Base-by-base conservation (phyloP, 2,888 invertebrate species). In the Erebia palarica region DNA sequence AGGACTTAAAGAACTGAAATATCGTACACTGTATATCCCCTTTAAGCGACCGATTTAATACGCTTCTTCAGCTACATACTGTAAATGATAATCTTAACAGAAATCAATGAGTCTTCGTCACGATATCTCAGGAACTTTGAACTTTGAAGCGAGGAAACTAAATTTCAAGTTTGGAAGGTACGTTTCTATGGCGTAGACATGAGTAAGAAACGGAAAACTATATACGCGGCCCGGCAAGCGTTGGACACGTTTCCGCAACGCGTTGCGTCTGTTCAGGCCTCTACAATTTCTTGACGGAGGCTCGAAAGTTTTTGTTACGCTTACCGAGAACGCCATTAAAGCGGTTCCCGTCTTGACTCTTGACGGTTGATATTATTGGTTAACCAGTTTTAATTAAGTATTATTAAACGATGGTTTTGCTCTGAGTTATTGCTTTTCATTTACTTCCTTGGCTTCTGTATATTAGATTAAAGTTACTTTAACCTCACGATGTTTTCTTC, bases 351-450 rank as follows among this genome's bases (percentile, higher is more conserved):
- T 51, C 55, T 36, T 58, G 21, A 21, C 57, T 57, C 57, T 44
- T 65, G 65, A 44, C 44, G 44, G 65, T 14, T 57, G 42, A 18
- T 5, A 36, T 42, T 57, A 65, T 65, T 57, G 65, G 57, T 65
- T 65, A 57, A 65, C 65, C 65, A 44, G 65, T 65, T 57, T 65
- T 65, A 55, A 65, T 65, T 65, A 36, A 7, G 7, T 36, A 55
- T 55, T 44, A 61, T 13, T 44, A 60, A 36, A 60, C 60, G 60
- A 60, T 42, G n/a, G 42, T 44, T 42, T 44, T 60, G 10, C 60
- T 60, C 27, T 2, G 9, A 36, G 7, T 59, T 59, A 14, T 36
- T 59, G 58, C 36, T 57, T 21, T 13, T 57, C 57, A 57, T 57
- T 57, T 11, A 21, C 57, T 13, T 10, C 57, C 21, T 11, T 11